Base-by-base conservation (phyloP, 37 sponge, comb jelly and placozoan species). In the Agelas oroides region DNA sequence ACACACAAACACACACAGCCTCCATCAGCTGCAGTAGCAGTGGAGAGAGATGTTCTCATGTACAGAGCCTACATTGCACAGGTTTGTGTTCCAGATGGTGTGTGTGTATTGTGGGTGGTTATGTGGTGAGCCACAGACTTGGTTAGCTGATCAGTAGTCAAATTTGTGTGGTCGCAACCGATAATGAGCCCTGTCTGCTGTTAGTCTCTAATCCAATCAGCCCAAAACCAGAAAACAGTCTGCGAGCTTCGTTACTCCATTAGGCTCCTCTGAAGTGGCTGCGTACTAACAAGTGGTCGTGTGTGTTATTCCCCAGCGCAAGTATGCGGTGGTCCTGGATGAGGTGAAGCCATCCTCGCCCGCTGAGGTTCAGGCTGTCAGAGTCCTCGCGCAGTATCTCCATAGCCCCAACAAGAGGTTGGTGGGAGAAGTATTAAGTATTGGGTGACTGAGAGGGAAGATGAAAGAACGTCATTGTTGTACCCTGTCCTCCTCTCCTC, bases 1-100 rank as follows among this genome's bases (percentile, higher is more conserved):
- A 46, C 46, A 46, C 46, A 62, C 3, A 8, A 3, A 46, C 46
- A 46, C 46, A 12, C 46, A 2, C 33, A 92, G 92, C 58, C 76
- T 18, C 83, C 92, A 0, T 71, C 87, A 57, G 85, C 89, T 31
- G 64, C 77, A 19, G 75, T 86, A 19, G 89, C 86, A 17, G 31
- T 94, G 32, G 94, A 95, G 73, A 67, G 89, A 59, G 97, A 99
- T 78, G 86, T 99, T 0, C 85, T 95, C 13, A 83, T 99, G 92
- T 99, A 99, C 81, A 84, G 97, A 73, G 86, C 97, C 21, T 99
- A 99, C 81, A 57, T 95, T 14, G 97, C 95, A n/a, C 97, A 99
- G 84, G 98, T 91, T 27, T 21, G 23, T 80, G 1, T 6, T 17
- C n/a, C n/a, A n/a, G n/a, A n/a, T 14, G 14, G n/a, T 38, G 40